A percentile compares a stretch with the other conserved stretches of the same genome.
Evolutionary conservation across 2,888 invertebrate genomes (phyloP).

Genomic region (Lasioglossum lativentre): DNA sequence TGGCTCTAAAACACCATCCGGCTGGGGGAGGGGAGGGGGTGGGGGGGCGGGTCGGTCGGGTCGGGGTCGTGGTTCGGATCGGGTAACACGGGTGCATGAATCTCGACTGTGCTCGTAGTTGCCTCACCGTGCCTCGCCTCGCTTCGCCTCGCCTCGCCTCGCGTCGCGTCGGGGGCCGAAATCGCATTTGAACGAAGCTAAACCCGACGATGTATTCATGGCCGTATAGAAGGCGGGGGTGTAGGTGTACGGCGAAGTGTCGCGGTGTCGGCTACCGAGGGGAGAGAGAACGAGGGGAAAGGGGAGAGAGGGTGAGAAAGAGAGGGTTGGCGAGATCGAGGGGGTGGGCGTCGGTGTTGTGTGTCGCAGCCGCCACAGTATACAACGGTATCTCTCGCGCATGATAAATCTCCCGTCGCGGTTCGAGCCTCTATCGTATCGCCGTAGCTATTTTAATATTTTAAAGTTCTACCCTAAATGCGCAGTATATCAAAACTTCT

Average conservation of each 20-base stretch:
- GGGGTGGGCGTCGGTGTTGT: conserved; percentile 52
- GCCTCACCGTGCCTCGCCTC: background rate
- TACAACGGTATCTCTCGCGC: conserved; percentile 67
- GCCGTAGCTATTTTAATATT: conserved; percentile 80
- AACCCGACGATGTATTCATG: conserved; percentile 75
- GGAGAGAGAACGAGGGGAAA: background rate
- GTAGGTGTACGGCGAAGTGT: conserved; percentile 25
- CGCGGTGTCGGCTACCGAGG: conserved; percentile 20
- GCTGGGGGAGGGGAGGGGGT: conserved; percentile 7
- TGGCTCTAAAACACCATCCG: conserved; percentile 46
- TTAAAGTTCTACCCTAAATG: conserved; percentile 80
- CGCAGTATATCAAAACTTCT: conserved; percentile 78
- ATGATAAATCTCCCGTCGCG: conserved; percentile 75
- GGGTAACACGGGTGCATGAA: conserved; percentile 43
- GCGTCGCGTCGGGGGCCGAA: conserved; percentile 38
- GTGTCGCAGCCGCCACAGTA: conserved; percentile 65
- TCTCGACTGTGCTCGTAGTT: conserved; percentile 26
- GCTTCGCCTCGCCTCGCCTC: background rate
- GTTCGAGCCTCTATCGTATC: conserved; percentile 76
- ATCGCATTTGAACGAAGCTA: conserved; percentile 60
- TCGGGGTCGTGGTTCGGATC: conserved; percentile 9
- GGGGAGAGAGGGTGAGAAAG: background rate
- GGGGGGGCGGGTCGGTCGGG: conserved; percentile 32
- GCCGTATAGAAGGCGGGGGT: conserved; percentile 38
- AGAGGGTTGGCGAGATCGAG: background rate